phyloP scores from a whole-genome alignment of 2,888 invertebrate genomes.

The Phoronis australis region DNA sequence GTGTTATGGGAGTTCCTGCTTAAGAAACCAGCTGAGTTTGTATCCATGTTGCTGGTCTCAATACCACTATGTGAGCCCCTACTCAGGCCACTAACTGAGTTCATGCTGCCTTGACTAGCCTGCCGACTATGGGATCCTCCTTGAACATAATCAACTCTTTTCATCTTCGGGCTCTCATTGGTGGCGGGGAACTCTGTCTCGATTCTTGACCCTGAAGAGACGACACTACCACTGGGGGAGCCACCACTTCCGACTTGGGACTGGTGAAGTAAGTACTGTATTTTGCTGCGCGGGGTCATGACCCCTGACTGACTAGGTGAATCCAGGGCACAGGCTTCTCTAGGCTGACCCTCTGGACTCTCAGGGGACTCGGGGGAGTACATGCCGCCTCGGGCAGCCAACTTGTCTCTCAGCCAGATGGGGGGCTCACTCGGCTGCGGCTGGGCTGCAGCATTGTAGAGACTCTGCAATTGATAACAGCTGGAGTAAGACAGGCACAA shows the following conservation, averaged over 20 bases:
- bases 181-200: slow-evolving; percentile 43
- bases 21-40: too few species aligned
- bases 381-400: slow-evolving; percentile 10
- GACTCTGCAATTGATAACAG: slow-evolving; percentile 24
- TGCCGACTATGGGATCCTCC: slow-evolving; percentile 12
- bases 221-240: slow-evolving; percentile 10
- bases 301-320: too few species aligned
- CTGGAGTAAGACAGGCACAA: too few species aligned
- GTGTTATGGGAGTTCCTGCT: too few species aligned
- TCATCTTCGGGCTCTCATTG: slow-evolving; percentile 40
- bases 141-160: slow-evolving; percentile 27
- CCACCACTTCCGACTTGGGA: slow-evolving; percentile 1
- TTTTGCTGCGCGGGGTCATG: slow-evolving; percentile 7
- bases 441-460: slow-evolving; percentile 28
- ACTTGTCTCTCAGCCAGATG: slow-evolving; percentile 36
- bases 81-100: not conserved
- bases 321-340: not conserved
- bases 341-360: not conserved
- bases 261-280: too few species aligned
- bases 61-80: too few species aligned
- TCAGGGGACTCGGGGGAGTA: slow-evolving; percentile 8
- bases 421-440: slow-evolving; percentile 42
- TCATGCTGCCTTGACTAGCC: not conserved
- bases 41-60: too few species aligned
- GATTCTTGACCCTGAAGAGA: slow-evolving; percentile 28